Conservation (phyloP, 2,797 vertebrate genomes). For the Amphiprion clarkii region DNA sequence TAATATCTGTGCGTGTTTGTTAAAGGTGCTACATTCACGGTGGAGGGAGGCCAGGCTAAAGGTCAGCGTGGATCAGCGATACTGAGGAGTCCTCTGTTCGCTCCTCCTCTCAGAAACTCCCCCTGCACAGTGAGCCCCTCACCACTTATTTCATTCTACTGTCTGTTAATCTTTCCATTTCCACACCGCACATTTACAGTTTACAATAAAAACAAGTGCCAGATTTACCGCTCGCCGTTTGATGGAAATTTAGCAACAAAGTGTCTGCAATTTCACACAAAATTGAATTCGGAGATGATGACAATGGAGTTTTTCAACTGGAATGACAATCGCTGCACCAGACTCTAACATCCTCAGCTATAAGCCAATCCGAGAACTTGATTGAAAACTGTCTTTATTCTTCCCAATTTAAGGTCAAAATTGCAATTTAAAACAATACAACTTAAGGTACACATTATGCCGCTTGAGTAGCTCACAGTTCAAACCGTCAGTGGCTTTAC, state of each 20-base stretch:
- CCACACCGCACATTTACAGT: too few species aligned
- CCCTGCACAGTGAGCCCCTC: slow-evolving; percentile 90
- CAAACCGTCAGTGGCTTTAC: too few species aligned
- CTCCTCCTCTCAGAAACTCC: slow-evolving; percentile 94
- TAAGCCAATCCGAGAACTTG: too few species aligned
- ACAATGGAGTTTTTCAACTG: too few species aligned
- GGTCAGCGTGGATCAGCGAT: slow-evolving; percentile 75
- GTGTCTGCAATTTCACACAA: neutral
- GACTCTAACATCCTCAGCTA: neutral
- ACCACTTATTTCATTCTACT: neutral
- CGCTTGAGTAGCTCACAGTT: too few species aligned
- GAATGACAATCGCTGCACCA: neutral
- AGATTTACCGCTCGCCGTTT: neutral
- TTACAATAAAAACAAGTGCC: neutral
- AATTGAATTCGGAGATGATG: too few species aligned
- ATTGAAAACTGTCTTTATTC: too few species aligned
- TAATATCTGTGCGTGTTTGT: slow-evolving; percentile 36
- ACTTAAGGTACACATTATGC: too few species aligned
- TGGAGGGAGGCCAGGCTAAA: slow-evolving; percentile 88
- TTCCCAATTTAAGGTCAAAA: too few species aligned
- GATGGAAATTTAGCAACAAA: neutral
- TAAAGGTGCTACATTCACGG: slow-evolving; percentile 86
- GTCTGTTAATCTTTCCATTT: neutral
- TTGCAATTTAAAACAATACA: too few species aligned
- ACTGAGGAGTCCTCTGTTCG: slow-evolving; percentile 90